Percentiles rank a stretch among this genome's conserved stretches.
Evolutionary conservation across 2,888 invertebrate genomes (phyloP).

Genomic region (Lasioglossum malachurum): DNA sequence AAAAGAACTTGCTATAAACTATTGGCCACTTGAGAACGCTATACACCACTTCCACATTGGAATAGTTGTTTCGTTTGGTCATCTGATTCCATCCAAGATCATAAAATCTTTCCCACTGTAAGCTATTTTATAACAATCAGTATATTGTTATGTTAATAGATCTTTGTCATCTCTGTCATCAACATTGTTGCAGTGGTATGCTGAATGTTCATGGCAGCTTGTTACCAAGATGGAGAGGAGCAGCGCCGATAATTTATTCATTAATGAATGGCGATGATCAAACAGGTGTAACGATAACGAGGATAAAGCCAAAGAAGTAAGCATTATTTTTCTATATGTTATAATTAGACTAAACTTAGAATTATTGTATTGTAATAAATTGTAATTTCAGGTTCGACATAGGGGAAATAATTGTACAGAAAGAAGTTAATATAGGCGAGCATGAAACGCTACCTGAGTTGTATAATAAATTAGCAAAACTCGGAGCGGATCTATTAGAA

Average conservation of each 20-base stretch:
- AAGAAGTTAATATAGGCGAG: constrained; percentile 86
- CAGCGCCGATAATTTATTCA: constrained; percentile 95
- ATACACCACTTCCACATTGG: constrained; percentile 91
- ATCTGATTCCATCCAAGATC: constrained; percentile 92
- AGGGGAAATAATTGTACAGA: constrained; percentile 89
- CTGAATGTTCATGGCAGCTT: constrained; percentile 97
- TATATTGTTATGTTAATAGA: constrained; percentile 1
- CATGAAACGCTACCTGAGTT: constrained; percentile 89
- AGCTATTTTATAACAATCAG: constrained; percentile 82
- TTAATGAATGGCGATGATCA: constrained; percentile 92
- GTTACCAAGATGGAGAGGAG: constrained; percentile 96
- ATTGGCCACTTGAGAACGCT: constrained; percentile 88
- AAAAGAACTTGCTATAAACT: constrained; percentile 87
- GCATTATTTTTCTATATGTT: constrained; percentile 7
- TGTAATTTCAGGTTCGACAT: constrained; percentile 89
- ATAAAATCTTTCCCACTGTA: constrained; percentile 93
- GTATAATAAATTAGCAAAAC: constrained; percentile 87
- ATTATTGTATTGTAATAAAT: background rate
- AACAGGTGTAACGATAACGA: constrained; percentile 96
- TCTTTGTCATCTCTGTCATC: constrained; percentile 28
- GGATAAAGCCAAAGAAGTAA: constrained; percentile 90
- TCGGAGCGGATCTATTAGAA: constrained; percentile 90
- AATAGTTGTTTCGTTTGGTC: constrained; percentile 97
- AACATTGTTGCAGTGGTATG: constrained; percentile 90
- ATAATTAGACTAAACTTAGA: background rate